A percentile compares a stretch with the other conserved stretches of the same genome.
Conservation (phyloP, 2,888 invertebrate species). For the Busseola fusca region DNA sequence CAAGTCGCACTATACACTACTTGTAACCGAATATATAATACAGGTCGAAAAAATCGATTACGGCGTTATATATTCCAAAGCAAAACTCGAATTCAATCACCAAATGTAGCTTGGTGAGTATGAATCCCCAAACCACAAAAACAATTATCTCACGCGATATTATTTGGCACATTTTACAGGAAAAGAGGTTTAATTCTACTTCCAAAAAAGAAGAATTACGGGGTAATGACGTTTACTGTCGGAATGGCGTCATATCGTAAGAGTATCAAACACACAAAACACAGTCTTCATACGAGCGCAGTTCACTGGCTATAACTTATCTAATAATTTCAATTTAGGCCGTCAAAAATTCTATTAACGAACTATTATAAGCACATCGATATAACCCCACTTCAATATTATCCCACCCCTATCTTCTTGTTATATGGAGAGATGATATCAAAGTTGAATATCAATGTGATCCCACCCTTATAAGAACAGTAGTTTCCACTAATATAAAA, state of each 20-base stretch:
- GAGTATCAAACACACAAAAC: conserved; percentile 82
- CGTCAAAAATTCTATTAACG: background rate
- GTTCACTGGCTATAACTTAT: conserved; percentile 65
- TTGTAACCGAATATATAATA: conserved; percentile 41
- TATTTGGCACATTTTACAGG: conserved; percentile 14
- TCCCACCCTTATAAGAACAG: background rate
- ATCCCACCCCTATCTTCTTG: background rate
- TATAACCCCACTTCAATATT: background rate
- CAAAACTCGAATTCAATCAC: conserved; percentile 17
- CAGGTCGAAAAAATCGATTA: conserved; percentile 18
- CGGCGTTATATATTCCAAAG: background rate
- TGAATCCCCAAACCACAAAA: conserved; percentile 7
- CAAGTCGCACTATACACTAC: conserved; percentile 55
- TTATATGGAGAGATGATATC: background rate
- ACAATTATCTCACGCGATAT: conserved; percentile 6
- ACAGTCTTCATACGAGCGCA: conserved; percentile 75
- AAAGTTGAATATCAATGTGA: background rate
- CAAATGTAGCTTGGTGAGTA: conserved; percentile 11
- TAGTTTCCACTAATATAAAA: background rate
- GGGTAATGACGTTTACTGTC: conserved; percentile 18
- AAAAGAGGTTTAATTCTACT: background rate
- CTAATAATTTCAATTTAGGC: background rate
- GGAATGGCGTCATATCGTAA: conserved; percentile 47
- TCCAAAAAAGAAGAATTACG: background rate
- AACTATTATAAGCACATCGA: background rate